Base-by-base conservation (phyloP, 92 coral and sea anemone genomes). In the Plumapathes pennacea region DNA sequence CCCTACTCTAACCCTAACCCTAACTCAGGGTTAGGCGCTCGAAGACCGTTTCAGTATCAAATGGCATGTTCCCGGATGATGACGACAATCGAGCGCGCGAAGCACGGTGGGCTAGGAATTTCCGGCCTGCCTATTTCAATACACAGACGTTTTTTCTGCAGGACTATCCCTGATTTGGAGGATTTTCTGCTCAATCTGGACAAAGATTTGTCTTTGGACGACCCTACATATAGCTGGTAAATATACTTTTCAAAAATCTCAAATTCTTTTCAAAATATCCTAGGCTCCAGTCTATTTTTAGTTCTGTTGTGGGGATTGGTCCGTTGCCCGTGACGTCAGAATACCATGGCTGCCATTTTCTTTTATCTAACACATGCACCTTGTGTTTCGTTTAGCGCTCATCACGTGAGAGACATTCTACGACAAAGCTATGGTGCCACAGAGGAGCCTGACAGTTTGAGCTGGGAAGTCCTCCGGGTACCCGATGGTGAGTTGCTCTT, bases 361-460 rank as follows among this genome's bases (percentile, higher is more conserved):
- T 14, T 15, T 34, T 32, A 33, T 37, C 10, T n/a, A n/a, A n/a
- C n/a, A n/a, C n/a, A n/a, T n/a, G n/a, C n/a, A n/a, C n/a, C n/a
- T n/a, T 28, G 11, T 20, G 12, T 49, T 24, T 33, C 28, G 36
- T 67, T 22, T 32, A 79, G 91, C 57, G 75, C 70, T 31, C 71
- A 81, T 25, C 91, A 85, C 62, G 75, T 85, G 4, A 62, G 81
- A 50, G 91, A 85, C 30, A 85, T 85, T 51, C 51, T 85, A 32
- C 60, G 91, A 65, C 67, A 79, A 56, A 85, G 91, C 49, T 85
- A 85, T 26, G 91, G 91, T 26, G 91, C 78, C 6, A 75, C 65
- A 33, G 71, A 69, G 8, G 46, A 26, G 24, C 40, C 62, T 20
- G 40, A 59, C 48, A 36, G 54, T 30, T 50, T 64, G 67, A 61